Base-by-base conservation (phyloP, 2,797 vertebrate genomes). In the Argentina silus region DNA sequence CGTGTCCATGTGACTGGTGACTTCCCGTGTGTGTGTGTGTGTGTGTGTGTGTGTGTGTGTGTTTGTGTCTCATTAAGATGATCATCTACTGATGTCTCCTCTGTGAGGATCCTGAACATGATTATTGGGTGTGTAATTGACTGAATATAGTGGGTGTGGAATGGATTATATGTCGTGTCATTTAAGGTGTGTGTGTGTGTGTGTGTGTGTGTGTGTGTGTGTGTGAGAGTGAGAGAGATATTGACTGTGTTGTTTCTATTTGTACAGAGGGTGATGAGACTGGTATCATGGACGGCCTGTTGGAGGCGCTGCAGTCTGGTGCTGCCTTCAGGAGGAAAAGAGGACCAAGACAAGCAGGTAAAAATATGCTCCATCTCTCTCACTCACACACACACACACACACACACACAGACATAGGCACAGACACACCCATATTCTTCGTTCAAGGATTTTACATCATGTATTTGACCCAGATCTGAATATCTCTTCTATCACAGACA, bases 301-400 rank as follows among this genome's bases (percentile, higher is more conserved):
- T 93, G 86, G 95, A 95, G 90, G 95, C 94, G 0, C 86, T 95
- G 84, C 94, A 94, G 83, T 93, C 94, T 0, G 89, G 94, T 0
- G 91, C 96, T 65, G 95, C 94, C 36, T 96, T 96, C 92, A 91
- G 78, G 75, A 79, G 86, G 67, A 96, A 96, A 87, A 92, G 96
- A 89, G 95, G 86, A 78, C 93, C 87, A 0, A 84, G 95, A 9
- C 95, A 93, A 93, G 93, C 94, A 90, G 94, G 95, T 93, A 90
- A 77, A 64, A 45, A 60, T 65, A 64, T 42, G 59, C 55, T n/a
- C 43, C 63, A 5, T 17, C 19, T 53, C 42, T 66, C 42, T 61
- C 36, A 43, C 21, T 23, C 1, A 67, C 76, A 76, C 15, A 63
- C 45, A 43, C 17, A 48, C 62, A 62, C 50, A 57, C 47, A 62